These are phyloP conservation scores for Protodeltote pygarga DNA, from an alignment of 2,888 invertebrate species.

Conservation along the genomic window DNA sequence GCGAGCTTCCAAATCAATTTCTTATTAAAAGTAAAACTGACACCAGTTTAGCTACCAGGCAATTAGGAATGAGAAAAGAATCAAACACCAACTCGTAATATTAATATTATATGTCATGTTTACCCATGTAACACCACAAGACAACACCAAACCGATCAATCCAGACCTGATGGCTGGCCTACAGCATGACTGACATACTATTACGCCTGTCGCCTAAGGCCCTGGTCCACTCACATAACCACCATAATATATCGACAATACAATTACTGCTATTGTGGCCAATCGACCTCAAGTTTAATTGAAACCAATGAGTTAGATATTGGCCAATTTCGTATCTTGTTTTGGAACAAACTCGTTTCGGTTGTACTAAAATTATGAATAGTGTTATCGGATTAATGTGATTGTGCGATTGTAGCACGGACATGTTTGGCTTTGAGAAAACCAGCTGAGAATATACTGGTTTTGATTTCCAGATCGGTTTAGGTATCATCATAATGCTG, in stretches of 20 bases:
- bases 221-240: conserved; percentile 22
- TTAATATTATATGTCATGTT: neutral
- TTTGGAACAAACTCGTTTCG: conserved; percentile 22
- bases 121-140: neutral
- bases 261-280: conserved; percentile 30
- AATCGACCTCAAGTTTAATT: conserved; percentile 40
- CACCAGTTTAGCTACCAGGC: neutral
- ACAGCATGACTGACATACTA: conserved; percentile 23
- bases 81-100: neutral
- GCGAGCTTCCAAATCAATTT: no score
- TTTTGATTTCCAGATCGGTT: no score
- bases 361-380: conserved; percentile 12
- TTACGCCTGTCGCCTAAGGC: conserved; percentile 20
- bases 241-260: conserved; percentile 29
- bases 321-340: conserved; percentile 23
- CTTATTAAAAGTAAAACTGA: no score
- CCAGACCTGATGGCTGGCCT: no score
- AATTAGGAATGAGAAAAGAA: neutral
- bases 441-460: no score
- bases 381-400: conserved; percentile 26
- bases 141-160: conserved; percentile 14
- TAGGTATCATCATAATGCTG: no score
- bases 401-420: conserved; percentile 21
- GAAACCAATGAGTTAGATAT: conserved; percentile 45
- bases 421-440: no score